Evolutionary conservation across 1,140 invertebrate genomes (phyloP).

Genomic region (Bombus breviceps): DNA sequence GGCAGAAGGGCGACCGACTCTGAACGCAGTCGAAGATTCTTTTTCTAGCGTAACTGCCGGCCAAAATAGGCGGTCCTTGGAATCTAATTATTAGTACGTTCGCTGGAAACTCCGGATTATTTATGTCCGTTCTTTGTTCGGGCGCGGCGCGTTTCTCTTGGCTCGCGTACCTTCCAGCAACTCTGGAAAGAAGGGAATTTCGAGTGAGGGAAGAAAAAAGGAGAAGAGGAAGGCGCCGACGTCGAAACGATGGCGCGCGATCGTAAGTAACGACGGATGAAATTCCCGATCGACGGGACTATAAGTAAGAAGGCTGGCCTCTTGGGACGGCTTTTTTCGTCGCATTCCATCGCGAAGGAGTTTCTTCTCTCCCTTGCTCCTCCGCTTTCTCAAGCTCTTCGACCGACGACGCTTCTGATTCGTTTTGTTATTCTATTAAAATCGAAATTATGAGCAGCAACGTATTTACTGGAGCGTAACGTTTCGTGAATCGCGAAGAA

Average conservation of each 20-base stretch:
- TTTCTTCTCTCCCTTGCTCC: background rate
- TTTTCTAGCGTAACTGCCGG: slow-evolving; percentile 66
- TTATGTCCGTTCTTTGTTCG: slow-evolving; percentile 66
- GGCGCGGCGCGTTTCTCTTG: slow-evolving; percentile 31
- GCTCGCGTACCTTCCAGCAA: slow-evolving; percentile 19
- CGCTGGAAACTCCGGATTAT: slow-evolving; percentile 62
- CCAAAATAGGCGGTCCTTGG: slow-evolving; percentile 70
- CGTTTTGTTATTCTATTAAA: background rate
- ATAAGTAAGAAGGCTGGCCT: background rate
- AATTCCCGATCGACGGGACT: slow-evolving; percentile 36
- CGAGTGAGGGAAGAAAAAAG: background rate
- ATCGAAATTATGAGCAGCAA: slow-evolving; percentile 1
- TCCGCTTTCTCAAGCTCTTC: background rate
- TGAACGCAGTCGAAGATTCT: slow-evolving; percentile 45
- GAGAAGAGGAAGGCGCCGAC: slow-evolving; percentile 15
- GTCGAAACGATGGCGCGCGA: slow-evolving; percentile 28
- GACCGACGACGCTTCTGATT: too few relatives aligned
- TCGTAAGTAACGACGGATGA: slow-evolving; percentile 37
- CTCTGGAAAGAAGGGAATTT: background rate
- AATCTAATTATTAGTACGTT: slow-evolving; percentile 70
- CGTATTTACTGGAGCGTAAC: background rate
- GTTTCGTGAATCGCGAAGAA: background rate
- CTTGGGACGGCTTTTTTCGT: slow-evolving; percentile 9
- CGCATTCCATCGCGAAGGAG: background rate
- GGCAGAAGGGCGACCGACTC: slow-evolving; percentile 15